These are phyloP conservation scores for Gallinago solitaria DNA, from an alignment of 2,797 vertebrate species.

Conservation along the genomic window DNA sequence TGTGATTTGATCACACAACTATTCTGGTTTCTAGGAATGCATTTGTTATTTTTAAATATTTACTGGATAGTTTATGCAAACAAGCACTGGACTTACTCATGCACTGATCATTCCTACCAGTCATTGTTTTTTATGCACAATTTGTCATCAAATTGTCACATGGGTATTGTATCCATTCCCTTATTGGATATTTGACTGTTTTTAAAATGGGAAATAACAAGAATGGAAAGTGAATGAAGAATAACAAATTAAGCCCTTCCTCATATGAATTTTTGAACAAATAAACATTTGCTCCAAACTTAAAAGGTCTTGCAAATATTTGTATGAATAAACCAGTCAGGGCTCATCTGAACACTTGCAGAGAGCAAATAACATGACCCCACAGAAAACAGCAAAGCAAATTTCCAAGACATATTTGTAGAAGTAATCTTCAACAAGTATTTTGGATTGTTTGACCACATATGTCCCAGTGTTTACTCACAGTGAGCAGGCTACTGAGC, in stretches of 20 bases:
- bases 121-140: conserved; percentile 10
- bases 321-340: not conserved
- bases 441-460: conserved; percentile 4
- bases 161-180: not conserved
- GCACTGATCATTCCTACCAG: not conserved
- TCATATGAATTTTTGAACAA: conserved; percentile 23
- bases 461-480: not conserved
- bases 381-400: not conserved
- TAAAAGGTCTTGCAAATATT: conserved; percentile 61
- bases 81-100: not conserved
- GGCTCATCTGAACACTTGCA: not conserved
- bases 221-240: not conserved
- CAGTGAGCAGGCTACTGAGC: not conserved
- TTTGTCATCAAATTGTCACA: conserved; percentile 18
- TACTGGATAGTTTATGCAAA: not conserved
- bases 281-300: conserved; percentile 43
- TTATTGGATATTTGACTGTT: not conserved
- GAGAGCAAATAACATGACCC: conserved; percentile 32
- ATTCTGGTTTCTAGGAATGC: not conserved
- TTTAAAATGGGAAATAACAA: not conserved
- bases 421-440: not conserved
- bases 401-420: conserved; percentile 18
- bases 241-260: not conserved
- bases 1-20: not conserved
- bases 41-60: conserved; percentile 46